Evolutionary conservation across 2,113 vertebrate species (phyloP).

Genomic region (Syngnathus typhle): DNA sequence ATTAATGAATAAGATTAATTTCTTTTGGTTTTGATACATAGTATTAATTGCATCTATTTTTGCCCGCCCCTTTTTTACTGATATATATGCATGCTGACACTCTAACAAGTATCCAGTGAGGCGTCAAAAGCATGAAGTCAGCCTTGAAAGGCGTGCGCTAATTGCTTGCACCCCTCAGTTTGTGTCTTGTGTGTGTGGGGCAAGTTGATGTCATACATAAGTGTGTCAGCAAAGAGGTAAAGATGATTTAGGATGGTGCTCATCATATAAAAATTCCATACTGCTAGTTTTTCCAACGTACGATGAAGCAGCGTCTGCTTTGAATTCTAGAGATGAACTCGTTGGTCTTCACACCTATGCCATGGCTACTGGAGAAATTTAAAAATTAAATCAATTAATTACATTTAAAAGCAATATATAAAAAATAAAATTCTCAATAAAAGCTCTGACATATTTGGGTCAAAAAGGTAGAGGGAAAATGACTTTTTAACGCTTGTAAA

Average conservation of each 20-base stretch:
- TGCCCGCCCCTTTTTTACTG: background rate
- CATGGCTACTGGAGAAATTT: too few relatives aligned
- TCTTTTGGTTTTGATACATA: background rate
- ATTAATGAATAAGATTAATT: too few relatives aligned
- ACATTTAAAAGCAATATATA: background rate
- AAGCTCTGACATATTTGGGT: too few relatives aligned
- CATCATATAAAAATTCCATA: slow-evolving; percentile 3
- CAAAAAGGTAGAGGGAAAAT: too few relatives aligned
- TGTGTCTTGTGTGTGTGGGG: background rate
- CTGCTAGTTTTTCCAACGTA: background rate
- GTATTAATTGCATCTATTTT: background rate
- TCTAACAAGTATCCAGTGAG: background rate
- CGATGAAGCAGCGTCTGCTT: slow-evolving; percentile 2
- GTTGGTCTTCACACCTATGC: background rate
- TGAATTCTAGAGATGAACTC: background rate
- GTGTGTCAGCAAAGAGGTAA: background rate
- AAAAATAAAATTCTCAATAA: too few relatives aligned
- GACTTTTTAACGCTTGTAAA: too few relatives aligned
- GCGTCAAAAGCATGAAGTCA: background rate
- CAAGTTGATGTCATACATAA: slow-evolving; percentile 15
- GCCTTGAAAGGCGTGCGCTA: background rate
- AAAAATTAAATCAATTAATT: too few relatives aligned
- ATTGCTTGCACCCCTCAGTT: slow-evolving; percentile 6
- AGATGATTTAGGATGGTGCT: slow-evolving; percentile 17
- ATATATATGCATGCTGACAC: background rate